These are phyloP conservation scores for Oreohelix idahoensis DNA, from an alignment of 1,140 invertebrate species.

Conservation along the genomic window DNA sequence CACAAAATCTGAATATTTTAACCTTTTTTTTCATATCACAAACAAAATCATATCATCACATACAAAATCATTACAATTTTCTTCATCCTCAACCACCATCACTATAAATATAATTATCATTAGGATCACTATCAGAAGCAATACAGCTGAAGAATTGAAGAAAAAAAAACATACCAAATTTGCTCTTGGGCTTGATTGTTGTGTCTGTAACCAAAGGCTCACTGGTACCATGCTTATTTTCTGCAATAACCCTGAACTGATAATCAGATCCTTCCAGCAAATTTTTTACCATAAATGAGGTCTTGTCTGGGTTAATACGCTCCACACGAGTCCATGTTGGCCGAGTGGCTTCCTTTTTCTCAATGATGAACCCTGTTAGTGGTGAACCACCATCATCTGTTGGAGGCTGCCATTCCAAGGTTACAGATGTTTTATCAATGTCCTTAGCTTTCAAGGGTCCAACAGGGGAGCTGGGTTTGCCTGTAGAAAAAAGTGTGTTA, in stretches of 20 bases:
- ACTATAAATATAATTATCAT: no score
- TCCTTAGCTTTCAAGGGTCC: slow-evolving; percentile 89
- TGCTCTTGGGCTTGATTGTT: slow-evolving; percentile 59
- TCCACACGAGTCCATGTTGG: slow-evolving; percentile 78
- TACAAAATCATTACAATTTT: no score
- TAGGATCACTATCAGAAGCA: no score
- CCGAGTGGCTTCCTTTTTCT: slow-evolving; percentile 93
- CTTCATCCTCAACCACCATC: no score
- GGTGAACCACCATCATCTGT: slow-evolving; percentile 74
- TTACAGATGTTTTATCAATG: slow-evolving; percentile 92
- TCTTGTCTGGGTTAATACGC: slow-evolving; percentile 83
- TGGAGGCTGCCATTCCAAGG: slow-evolving; percentile 75
- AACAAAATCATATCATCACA: no score
- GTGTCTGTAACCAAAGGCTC: slow-evolving; percentile 85
- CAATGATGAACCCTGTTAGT: slow-evolving; percentile 85
- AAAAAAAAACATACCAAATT: slow-evolving; percentile 57
- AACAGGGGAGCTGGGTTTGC: slow-evolving; percentile 60
- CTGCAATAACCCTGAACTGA: slow-evolving; percentile 91
- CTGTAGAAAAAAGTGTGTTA: slow-evolving; percentile 39
- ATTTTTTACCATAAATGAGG: slow-evolving; percentile 86
- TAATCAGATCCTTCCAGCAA: slow-evolving; percentile 90
- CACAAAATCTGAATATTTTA: no score
- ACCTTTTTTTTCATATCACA: no score
- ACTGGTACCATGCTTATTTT: slow-evolving; percentile 95
- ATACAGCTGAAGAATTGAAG: not conserved